These are phyloP conservation scores for Engystomops pustulosus DNA, from an alignment of 2,113 vertebrate species.

Conservation along the genomic window DNA sequence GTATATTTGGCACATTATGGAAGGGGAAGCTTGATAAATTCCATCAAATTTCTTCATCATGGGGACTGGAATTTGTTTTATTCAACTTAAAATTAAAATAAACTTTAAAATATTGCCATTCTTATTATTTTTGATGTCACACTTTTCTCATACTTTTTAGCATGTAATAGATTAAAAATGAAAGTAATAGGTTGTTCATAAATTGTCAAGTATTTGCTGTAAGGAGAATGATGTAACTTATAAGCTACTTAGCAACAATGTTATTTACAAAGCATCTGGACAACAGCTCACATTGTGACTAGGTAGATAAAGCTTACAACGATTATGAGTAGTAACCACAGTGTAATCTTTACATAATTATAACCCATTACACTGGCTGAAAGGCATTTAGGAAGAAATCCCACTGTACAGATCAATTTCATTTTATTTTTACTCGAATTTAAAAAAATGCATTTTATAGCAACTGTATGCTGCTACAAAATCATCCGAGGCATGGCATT, in stretches of 20 bases:
- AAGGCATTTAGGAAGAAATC: neutral
- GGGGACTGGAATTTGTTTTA: neutral
- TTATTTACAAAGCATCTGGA: neutral
- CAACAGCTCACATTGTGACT: neutral
- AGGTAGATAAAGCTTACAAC: neutral
- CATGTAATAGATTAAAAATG: no score
- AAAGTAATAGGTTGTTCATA: neutral
- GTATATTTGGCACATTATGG: no score
- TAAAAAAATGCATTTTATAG: no score
- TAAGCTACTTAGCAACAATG: neutral
- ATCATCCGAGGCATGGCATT: no score
- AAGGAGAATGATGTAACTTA: neutral
- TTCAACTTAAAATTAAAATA: no score
- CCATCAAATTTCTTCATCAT: neutral
- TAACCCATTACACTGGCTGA: neutral
- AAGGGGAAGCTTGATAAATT: no score
- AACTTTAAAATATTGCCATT: neutral
- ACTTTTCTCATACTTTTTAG: no score
- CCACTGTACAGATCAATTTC: neutral
- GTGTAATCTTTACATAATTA: neutral
- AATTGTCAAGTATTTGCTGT: neutral
- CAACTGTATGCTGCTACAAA: no score
- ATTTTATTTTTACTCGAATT: neutral
- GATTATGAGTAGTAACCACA: neutral
- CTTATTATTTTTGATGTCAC: neutral